Base-by-base conservation (phyloP, 2,888 invertebrate species). In the Caenorhabditis japonica region DNA sequence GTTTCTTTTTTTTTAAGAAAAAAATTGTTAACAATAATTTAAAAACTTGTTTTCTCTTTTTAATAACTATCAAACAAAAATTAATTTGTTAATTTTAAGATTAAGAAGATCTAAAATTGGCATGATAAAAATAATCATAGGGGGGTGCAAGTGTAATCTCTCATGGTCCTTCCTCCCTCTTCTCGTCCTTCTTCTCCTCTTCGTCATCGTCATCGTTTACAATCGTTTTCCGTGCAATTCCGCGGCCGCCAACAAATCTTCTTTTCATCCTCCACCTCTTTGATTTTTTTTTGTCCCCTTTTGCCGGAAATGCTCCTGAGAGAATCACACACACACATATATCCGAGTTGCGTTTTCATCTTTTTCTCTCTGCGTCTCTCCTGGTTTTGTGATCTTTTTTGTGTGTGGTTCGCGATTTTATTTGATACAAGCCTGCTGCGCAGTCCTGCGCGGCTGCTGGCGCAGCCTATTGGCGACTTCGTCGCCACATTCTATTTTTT, bases 51-150 rank as follows among this genome's bases (percentile, higher is more conserved):
- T 30, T 10, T 10, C 30, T 10, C 30, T 30, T 30, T 10, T 10
- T 30, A 7, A 30, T 30, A 5, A 30, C 7, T 30, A 30, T 30
- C 30, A 30, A 5, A 5, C 30, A n/a, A n/a, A n/a, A n/a, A n/a
- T n/a, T n/a, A n/a, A n/a, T 10, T 30, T 30, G 7, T 30, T 30
- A 5, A 5, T 10, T 30, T 30, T 30, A 10, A 30, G 10, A 30
- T 10, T 10, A 30, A 7, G 10, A 30, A 30, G 7, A 30, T 30
- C 30, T 7, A 10, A 30, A 30, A 30, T n/a, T n/a, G n/a, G n/a
- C n/a, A n/a, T n/a, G 61, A 56, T 58, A 58, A 55, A 53, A 56
- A 68, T 68, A 68, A 52, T 68, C 68, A n/a, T n/a, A n/a, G n/a
- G 56, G 58, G 47, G 58, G 43, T 59, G 68, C 52, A 46, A 59